phyloP scores from a whole-genome alignment of 2,888 invertebrate genomes.

The Hybos culiciformis region DNA sequence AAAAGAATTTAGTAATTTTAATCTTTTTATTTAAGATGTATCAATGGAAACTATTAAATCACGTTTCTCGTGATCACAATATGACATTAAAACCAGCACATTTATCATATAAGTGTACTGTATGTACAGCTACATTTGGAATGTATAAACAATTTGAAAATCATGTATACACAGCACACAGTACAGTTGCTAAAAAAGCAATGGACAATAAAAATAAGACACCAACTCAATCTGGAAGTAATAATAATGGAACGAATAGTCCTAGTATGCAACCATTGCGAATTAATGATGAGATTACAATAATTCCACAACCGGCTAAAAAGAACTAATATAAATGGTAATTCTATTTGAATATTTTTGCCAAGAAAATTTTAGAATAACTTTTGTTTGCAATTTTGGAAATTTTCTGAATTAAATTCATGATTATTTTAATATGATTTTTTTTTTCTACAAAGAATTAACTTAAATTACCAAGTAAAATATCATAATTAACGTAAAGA shows the following conservation, averaged over 20 bases:
- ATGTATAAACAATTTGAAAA: slow-evolving; percentile 93
- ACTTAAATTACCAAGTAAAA: too few species aligned
- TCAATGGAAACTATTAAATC: slow-evolving; percentile 84
- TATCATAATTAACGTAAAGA: too few species aligned
- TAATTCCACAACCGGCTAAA: slow-evolving; percentile 68
- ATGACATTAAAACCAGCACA: slow-evolving; percentile 86
- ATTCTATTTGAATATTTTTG: too few species aligned
- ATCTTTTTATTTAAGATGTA: slow-evolving; percentile 55
- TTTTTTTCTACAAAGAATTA: too few species aligned
- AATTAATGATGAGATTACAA: slow-evolving; percentile 81
- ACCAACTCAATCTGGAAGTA: slow-evolving; percentile 14
- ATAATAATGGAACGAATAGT: slow-evolving; percentile 36
- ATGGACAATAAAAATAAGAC: slow-evolving; percentile 42
- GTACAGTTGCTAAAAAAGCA: slow-evolving; percentile 74
- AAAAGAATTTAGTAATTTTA: not conserved
- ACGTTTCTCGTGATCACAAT: slow-evolving; percentile 83
- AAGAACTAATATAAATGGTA: too few species aligned
- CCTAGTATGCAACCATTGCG: slow-evolving; percentile 64
- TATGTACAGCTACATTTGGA: slow-evolving; percentile 86
- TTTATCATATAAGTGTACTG: slow-evolving; percentile 87
- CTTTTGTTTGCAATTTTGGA: too few species aligned
- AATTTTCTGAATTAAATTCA: too few species aligned
- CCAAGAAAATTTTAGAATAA: too few species aligned
- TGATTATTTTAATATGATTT: too few species aligned
- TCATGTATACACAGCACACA: slow-evolving; percentile 87